Conservation (phyloP, 2,113 vertebrate species). For the Numida meleagris region DNA sequence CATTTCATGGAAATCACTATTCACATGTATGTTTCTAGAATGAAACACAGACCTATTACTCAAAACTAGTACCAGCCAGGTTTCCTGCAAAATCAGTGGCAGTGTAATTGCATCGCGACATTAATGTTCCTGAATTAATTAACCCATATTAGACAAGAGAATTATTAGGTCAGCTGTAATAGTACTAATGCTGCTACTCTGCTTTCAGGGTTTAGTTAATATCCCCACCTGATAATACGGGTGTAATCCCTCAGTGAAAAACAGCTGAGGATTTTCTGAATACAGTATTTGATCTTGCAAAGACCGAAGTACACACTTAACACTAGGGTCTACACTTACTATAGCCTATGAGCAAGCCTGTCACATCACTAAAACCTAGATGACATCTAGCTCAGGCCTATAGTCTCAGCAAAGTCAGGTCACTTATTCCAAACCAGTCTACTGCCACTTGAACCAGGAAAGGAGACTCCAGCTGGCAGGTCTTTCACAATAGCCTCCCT, state of each 20-base stretch:
- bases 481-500: not conserved
- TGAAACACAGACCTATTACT: not conserved
- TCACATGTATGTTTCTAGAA: not conserved
- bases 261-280: not conserved
- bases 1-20: not conserved
- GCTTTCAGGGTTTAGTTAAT: not conserved
- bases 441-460: not conserved
- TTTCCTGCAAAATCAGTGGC: not conserved
- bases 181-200: not conserved
- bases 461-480: not conserved
- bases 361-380: not conserved
- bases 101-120: not conserved
- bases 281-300: not conserved
- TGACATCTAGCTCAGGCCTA: not conserved
- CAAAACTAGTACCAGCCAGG: not conserved
- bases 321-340: not conserved
- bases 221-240: not conserved
- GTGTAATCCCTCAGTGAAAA: not conserved
- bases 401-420: not conserved
- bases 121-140: not conserved
- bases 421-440: not conserved
- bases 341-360: no score
- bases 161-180: not conserved
- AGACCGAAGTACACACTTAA: no score
- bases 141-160: not conserved